Evolutionary conservation across 2,797 vertebrate species (phyloP).

Genomic region (Nasua narica): DNA sequence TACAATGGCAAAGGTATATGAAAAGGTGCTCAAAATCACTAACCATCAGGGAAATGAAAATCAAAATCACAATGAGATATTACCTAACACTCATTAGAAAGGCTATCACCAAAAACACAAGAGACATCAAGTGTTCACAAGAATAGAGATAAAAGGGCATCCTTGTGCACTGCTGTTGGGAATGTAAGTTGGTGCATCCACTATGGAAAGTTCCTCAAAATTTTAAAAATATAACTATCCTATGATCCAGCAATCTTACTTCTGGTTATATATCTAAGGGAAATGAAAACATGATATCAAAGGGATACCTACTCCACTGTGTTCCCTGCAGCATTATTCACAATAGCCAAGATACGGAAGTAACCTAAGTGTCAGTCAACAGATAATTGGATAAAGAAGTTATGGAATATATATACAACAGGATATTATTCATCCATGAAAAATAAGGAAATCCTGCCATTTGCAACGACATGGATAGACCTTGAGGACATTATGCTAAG

Average conservation of each 20-base stretch:
- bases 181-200: background rate
- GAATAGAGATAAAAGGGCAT: background rate
- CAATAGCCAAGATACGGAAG: background rate
- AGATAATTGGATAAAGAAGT: background rate
- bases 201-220: background rate
- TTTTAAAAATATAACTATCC: background rate
- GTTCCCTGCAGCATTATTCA: background rate
- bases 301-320: background rate
- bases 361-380: background rate
- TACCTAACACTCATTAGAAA: background rate
- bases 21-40: background rate
- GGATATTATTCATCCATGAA: background rate
- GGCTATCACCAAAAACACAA: background rate
- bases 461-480: background rate
- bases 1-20: background rate
- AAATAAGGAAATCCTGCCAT: background rate
- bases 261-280: background rate
- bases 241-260: background rate
- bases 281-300: background rate
- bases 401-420: background rate
- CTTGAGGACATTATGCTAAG: background rate
- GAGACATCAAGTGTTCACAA: background rate
- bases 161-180: background rate
- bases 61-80: background rate
- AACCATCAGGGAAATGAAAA: background rate